phyloP scores from a whole-genome alignment of 2,797 vertebrate species.

The Molossus molossus region DNA sequence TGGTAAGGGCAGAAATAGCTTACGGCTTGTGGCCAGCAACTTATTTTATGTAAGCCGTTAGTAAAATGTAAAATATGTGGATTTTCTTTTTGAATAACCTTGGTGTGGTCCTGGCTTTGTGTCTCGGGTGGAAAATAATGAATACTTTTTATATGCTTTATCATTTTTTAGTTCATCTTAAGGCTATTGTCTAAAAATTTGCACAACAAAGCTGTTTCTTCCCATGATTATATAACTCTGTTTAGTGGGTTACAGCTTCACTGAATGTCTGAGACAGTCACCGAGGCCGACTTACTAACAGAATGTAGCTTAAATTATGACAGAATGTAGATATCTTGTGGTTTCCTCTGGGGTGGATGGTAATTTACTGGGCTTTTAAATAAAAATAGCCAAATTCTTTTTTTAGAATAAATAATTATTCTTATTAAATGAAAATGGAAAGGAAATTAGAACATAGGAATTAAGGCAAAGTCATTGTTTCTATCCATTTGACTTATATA shows the following conservation, averaged over 20 bases:
- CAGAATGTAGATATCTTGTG: not conserved
- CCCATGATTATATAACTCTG: not conserved
- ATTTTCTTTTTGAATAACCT: conserved; percentile 41
- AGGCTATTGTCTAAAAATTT: not conserved
- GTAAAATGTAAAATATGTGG: conserved; percentile 15
- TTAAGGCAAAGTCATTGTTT: conserved; percentile 44
- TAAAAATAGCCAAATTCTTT: not conserved
- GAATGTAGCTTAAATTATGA: conserved; percentile 40
- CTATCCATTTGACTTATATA: not conserved
- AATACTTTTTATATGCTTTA: not conserved
- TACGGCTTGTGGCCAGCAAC: not conserved
- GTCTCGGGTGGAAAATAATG: conserved; percentile 56
- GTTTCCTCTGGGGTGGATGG: not conserved
- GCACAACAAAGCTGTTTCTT: not conserved
- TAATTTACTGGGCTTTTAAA: conserved; percentile 46
- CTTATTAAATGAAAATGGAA: conserved; percentile 39
- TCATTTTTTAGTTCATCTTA: conserved; percentile 56
- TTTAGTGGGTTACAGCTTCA: not conserved
- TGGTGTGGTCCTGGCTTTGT: not conserved
- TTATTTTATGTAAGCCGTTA: conserved; percentile 50
- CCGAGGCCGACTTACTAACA: conserved; percentile 51
- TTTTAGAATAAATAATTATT: conserved; percentile 51
- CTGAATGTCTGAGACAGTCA: not conserved
- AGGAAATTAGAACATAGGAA: conserved; percentile 39
- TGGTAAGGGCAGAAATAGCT: not conserved